Base-by-base conservation (phyloP, 1,140 invertebrate genomes). In the Drosophila biarmipes region DNA sequence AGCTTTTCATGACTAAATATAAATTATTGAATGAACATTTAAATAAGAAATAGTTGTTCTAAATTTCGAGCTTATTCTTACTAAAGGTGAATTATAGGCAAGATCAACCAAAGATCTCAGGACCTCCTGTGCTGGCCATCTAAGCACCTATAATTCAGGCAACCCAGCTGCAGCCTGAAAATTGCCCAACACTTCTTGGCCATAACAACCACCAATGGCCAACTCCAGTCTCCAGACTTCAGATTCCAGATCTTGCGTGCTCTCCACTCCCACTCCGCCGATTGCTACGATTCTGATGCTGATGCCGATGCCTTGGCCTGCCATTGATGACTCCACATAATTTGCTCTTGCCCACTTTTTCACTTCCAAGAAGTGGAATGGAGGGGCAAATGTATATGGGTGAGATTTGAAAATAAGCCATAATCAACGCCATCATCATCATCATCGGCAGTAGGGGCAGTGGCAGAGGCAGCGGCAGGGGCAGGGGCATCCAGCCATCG, bases 251-350 rank as follows among this genome's bases (percentile, higher is more conserved):
- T 19, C 55, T 74, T 74, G 72, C 72, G 72, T 74, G 72, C 59
- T 51, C 55, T 56, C 53, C 71, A 64, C 72, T 74, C 72, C 72
- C 72, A 74, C 72, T 75, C 42, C 40, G 24, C 34, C 54, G 42
- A 43, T 24, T 73, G 73, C 63, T 75, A 53, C 62, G 46, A 72
- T 73, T 73, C 51, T 54, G 46, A 49, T 78, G 73, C 51, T 54
- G 46, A 72, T 73, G 67, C 51, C 49, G 46, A 49, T 78, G 73
- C 51, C 64, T 45, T 52, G 64, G 77, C 74, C 78, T 78, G 82
- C 82, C 84, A 87, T 87, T 87, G 82, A 87, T 87, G 82, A 87
- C 82, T 87, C 84, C 75, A 87, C 82, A 87, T 89, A 87, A 87
- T 87, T 87, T 87, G 82, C 78, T 79, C 35, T 61, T 81, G 79